Percentiles rank a stretch among this genome's conserved stretches.
phyloP scores from a whole-genome alignment of 2,113 vertebrate genomes.

The Myxocyprinus asiaticus region DNA sequence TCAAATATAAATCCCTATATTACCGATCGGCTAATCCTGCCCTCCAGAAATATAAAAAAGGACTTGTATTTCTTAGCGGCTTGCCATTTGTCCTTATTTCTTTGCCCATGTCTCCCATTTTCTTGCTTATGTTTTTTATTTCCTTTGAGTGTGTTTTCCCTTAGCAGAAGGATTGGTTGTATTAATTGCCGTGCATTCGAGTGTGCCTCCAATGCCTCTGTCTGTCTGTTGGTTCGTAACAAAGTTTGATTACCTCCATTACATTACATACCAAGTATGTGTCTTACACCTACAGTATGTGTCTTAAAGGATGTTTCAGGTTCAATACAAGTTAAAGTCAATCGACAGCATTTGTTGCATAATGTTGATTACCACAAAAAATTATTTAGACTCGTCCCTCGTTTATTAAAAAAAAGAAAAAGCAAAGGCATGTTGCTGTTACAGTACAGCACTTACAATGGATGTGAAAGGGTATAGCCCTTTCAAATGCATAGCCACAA shows the following conservation, averaged over 20 bases:
- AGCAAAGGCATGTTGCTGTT: too few species aligned
- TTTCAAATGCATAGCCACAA: too few species aligned
- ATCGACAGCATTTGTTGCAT: too few species aligned
- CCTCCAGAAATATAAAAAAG: constrained; percentile 8
- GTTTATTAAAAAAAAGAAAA: too few species aligned
- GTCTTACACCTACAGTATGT: too few species aligned
- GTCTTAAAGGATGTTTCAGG: too few species aligned
- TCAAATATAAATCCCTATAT: background rate
- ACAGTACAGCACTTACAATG: too few species aligned
- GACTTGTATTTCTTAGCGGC: background rate
- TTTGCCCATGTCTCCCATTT: constrained; percentile 20
- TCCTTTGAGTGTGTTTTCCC: constrained; percentile 1
- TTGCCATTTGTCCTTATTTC: constrained; percentile 19
- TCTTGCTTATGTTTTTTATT: constrained; percentile 32
- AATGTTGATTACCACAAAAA: too few species aligned
- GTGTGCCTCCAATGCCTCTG: background rate
- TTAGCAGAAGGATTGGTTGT: background rate
- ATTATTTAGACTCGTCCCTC: too few species aligned
- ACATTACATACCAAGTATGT: too few species aligned
- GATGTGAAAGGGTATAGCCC: too few species aligned
- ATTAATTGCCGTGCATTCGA: constrained; percentile 7
- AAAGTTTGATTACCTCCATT: constrained; percentile 8
- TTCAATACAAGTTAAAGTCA: too few species aligned
- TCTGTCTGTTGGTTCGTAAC: background rate
- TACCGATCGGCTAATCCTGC: constrained; percentile 6